Conservation (phyloP, 2,797 vertebrate genomes). For the Anabas testudineus region DNA sequence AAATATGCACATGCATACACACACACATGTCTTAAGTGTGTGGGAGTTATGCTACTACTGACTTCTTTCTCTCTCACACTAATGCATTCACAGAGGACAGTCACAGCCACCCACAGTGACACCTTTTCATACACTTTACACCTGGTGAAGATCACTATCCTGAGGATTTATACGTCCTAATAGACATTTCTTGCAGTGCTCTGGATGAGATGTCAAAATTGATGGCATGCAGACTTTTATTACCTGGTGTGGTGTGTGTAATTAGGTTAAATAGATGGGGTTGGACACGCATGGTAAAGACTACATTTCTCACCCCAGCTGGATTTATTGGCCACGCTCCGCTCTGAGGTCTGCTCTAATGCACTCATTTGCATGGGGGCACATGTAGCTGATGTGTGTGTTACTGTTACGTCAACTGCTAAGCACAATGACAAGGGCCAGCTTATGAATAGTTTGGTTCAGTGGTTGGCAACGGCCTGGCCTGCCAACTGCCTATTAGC, state of each 20-base stretch:
- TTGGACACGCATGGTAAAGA: constrained; percentile 83
- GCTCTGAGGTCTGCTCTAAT: constrained; percentile 78
- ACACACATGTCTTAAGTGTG: constrained; percentile 24
- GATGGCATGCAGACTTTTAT: constrained; percentile 86
- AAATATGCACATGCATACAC: constrained; percentile 17
- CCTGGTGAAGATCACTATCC: constrained; percentile 60
- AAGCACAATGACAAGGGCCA: constrained; percentile 75
- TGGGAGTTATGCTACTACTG: constrained; percentile 37
- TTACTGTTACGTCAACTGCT: constrained; percentile 76
- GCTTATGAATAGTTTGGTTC: constrained; percentile 77
- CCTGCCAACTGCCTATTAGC: constrained; percentile 80
- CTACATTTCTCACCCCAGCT: constrained; percentile 80
- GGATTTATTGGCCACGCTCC: constrained; percentile 85
- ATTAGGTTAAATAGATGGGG: constrained; percentile 88
- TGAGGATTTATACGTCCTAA: constrained; percentile 82
- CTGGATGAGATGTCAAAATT: constrained; percentile 84
- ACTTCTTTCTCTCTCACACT: constrained; percentile 27
- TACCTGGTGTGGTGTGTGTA: constrained; percentile 85
- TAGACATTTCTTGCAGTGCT: constrained; percentile 77
- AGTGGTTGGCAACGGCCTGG: constrained; percentile 73
- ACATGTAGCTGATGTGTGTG: constrained; percentile 81
- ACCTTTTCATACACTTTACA: constrained; percentile 68
- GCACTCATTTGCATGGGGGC: constrained; percentile 83
- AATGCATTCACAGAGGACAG: constrained; percentile 29
- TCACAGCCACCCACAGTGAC: constrained; percentile 48